Base-by-base conservation (phyloP, 2,113 vertebrate genomes). In the Embiotoca jacksoni region DNA sequence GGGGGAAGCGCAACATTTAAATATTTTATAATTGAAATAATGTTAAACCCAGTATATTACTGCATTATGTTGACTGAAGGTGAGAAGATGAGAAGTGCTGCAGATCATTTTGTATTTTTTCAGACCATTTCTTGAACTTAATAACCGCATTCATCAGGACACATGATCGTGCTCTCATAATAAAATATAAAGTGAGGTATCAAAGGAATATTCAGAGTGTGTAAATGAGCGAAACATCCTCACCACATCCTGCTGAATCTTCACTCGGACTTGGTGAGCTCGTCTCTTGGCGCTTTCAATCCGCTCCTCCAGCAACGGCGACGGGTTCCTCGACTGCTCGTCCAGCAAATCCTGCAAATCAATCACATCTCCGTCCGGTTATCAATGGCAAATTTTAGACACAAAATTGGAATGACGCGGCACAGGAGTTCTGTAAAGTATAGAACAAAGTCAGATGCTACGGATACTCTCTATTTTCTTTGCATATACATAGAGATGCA, bases 211-310 rank as follows among this genome's bases (percentile, higher is more conserved):
- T 3, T 11, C 9, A 44, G 41, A 44, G 41, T 13, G 9, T 44
- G 41, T 44, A 44, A 44, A 44, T 44, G 2, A 13, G 0, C 41
- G 3, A 9, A 13, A 44, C 10, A 2, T 1, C 37, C 86, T 90
- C 75, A 95, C 94, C 33, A 92, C 89, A 72, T 97, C 97, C 83
- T 96, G 96, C 75, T 94, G 95, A 75, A 98, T 96, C 90, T 98
- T 99, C 62, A 95, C 94, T 80, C 97, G 86, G 66, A 99, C 90
- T 87, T 99, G 96, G 83, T 92, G 86, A 81, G 97, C 95, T 66
- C 97, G 88, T 39, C 96, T 94, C 63, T 95, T 96, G 0, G 96
- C 96, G 0, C 96, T 96, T 78, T 96, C 96, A 0, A 98, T 96
- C 71, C 96, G 95, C 88, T 97, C 96, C 84, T 96, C 96, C 65